phyloP scores from a whole-genome alignment of 1,140 invertebrate genomes.

The Holotrichia oblita region DNA sequence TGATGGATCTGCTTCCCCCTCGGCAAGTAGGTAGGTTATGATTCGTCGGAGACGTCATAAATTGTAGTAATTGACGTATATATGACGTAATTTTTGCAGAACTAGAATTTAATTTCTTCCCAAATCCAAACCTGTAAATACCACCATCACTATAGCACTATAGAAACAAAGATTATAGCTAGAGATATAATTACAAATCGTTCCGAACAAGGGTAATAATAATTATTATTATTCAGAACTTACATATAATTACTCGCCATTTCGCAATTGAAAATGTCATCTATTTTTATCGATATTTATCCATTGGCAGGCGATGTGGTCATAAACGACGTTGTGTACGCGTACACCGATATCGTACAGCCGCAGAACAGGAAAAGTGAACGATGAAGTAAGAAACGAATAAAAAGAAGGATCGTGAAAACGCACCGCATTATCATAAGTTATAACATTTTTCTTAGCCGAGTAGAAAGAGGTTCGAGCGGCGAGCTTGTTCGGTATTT shows the following conservation, averaged over 20 bases:
- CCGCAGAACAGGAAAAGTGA: background rate
- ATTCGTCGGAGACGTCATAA: too few relatives aligned
- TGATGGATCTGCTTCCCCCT: too few relatives aligned
- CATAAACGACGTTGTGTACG: background rate
- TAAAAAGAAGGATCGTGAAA: background rate
- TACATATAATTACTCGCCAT: background rate
- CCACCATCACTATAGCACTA: background rate
- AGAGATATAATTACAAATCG: background rate
- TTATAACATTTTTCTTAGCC: background rate
- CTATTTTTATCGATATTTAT: slow-evolving; percentile 9
- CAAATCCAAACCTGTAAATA: too few relatives aligned
- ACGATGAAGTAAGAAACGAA: background rate
- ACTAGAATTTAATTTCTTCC: too few relatives aligned
- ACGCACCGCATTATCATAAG: slow-evolving; percentile 7
- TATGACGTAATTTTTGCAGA: too few relatives aligned
- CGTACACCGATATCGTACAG: background rate
- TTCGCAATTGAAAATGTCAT: slow-evolving; percentile 16
- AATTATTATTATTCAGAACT: background rate
- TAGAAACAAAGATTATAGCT: background rate
- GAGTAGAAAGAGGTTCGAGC: background rate
- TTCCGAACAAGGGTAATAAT: background rate
- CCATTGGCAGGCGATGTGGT: background rate
- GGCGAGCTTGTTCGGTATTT: background rate
- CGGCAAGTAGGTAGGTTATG: too few relatives aligned
- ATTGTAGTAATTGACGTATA: too few relatives aligned